Evolutionary conservation across 2,888 invertebrate species (phyloP).

Genomic region (Hirudinaria manillensis): DNA sequence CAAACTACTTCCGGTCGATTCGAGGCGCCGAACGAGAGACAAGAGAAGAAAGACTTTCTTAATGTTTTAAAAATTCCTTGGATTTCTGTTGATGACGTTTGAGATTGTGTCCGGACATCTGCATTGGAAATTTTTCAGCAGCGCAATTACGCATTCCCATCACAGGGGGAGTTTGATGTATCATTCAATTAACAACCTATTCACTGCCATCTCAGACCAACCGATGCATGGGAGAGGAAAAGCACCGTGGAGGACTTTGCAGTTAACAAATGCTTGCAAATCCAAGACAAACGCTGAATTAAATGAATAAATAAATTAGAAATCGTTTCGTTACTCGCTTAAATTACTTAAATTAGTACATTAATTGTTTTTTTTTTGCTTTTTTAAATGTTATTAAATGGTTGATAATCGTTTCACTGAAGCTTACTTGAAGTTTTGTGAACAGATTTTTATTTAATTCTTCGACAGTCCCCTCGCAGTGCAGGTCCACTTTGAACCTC

Average conservation of each 20-base stretch:
- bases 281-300: too few species aligned
- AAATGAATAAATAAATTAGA: too few species aligned
- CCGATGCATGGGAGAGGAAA: not conserved
- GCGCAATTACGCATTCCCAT: conserved; percentile 18
- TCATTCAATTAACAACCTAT: conserved; percentile 23
- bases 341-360: too few species aligned
- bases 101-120: not conserved
- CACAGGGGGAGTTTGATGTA: conserved; percentile 21
- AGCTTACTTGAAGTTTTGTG: too few species aligned
- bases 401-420: too few species aligned
- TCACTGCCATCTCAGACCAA: not conserved
- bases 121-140: not conserved
- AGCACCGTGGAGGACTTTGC: not conserved
- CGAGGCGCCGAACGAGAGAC: too few species aligned
- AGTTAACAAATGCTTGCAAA: too few species aligned
- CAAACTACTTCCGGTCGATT: not conserved
- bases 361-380: too few species aligned
- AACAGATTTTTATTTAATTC: not conserved
- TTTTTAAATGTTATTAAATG: too few species aligned
- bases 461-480: conserved; percentile 44
- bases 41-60: too few species aligned
- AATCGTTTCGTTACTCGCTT: too few species aligned
- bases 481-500: conserved; percentile 44
- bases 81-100: not conserved
- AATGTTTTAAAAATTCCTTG: not conserved